Conservation (phyloP, 2,113 vertebrate genomes). For the Pluvialis apricaria region DNA sequence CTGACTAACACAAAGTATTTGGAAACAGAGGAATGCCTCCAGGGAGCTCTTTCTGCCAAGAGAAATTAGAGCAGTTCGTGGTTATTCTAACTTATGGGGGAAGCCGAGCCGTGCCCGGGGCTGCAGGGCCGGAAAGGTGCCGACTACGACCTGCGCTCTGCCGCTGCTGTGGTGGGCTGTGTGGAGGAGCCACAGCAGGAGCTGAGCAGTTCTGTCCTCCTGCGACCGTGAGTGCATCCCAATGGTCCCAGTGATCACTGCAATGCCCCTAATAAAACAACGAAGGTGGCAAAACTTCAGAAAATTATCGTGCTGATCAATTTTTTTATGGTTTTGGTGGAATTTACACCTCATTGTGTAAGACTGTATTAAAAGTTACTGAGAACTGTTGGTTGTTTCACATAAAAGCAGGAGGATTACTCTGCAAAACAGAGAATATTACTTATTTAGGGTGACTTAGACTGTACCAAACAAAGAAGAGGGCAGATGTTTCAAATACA, state of each 20-base stretch:
- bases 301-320: neutral
- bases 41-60: slow-evolving; percentile 27
- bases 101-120: rapidly evolving
- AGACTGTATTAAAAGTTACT: neutral
- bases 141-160: rapidly evolving
- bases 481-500: neutral
- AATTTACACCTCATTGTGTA: neutral
- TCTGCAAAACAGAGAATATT: neutral
- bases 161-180: rapidly evolving
- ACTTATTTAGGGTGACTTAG: neutral
- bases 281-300: neutral
- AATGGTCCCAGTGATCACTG: rapidly evolving
- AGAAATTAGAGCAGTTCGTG: neutral
- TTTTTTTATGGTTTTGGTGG: neutral
- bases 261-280: neutral
- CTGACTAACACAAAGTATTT: neutral
- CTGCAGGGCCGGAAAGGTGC: neutral
- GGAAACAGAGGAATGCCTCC: slow-evolving; percentile 4
- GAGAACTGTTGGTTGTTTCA: neutral
- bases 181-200: rapidly evolving
- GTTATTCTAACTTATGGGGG: neutral
- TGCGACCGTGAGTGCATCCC: rapidly evolving
- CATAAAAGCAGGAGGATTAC: neutral
- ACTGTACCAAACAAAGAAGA: neutral
- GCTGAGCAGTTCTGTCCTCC: neutral